Percentiles rank a stretch among this genome's conserved stretches.
Conservation (phyloP, 2,113 vertebrate species). For the Halcyon malimbica region DNA sequence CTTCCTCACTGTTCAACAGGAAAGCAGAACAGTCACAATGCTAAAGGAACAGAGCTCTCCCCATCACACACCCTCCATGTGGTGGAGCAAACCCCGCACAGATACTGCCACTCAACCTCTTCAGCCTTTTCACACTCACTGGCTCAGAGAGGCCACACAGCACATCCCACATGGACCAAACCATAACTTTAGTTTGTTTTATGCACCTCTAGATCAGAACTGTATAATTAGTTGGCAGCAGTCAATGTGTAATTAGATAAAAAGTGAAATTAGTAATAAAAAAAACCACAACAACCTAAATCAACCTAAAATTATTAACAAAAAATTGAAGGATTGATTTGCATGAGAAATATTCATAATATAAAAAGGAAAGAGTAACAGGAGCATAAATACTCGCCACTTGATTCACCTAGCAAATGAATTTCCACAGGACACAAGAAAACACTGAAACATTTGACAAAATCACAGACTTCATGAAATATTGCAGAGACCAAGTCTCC, state of each 20-base stretch:
- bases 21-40: neutral
- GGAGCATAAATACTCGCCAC: neutral
- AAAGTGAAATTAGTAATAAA: neutral
- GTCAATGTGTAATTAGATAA: neutral
- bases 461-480: conserved; percentile 8
- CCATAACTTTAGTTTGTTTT: neutral
- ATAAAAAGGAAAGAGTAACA: neutral
- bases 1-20: neutral
- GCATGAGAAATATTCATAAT: neutral
- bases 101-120: neutral
- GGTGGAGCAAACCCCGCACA: neutral
- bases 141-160: neutral
- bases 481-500: neutral
- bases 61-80: neutral
- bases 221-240: neutral
- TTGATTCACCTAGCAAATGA: neutral
- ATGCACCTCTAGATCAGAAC: neutral
- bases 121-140: neutral
- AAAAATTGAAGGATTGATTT: neutral
- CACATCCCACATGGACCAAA: neutral
- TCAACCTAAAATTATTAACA: neutral
- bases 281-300: neutral
- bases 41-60: neutral
- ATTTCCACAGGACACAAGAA: neutral
- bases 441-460: neutral